These are phyloP conservation scores for Julus scanicus DNA, from an alignment of 2,888 invertebrate genomes.

Conservation along the genomic window DNA sequence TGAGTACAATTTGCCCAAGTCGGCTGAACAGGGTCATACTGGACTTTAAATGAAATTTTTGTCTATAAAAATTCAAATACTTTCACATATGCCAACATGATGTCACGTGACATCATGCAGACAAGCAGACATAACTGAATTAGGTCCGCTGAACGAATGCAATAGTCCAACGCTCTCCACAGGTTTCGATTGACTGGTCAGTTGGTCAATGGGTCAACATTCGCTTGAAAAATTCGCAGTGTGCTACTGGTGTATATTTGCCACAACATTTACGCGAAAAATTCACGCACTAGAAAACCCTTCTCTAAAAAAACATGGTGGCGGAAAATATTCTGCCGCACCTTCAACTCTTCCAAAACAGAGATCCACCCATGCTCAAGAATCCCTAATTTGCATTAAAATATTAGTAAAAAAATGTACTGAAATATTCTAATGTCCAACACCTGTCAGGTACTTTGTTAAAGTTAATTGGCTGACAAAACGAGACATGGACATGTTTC, in stretches of 20 bases:
- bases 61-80: neutral
- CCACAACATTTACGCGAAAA: neutral
- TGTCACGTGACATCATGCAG: neutral
- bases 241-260: neutral
- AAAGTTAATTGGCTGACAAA: neutral
- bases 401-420: neutral
- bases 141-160: neutral
- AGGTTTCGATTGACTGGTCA: neutral
- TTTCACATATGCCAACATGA: neutral
- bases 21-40: no score
- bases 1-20: no score
- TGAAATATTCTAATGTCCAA: neutral
- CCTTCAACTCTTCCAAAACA: neutral
- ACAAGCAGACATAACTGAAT: neutral
- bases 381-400: neutral
- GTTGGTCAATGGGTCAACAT: conserved; percentile 39
- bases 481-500: neutral
- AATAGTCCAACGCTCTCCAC: conserved; percentile 3
- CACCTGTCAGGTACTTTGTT: no score
- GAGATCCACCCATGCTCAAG: neutral
- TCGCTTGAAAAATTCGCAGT: neutral
- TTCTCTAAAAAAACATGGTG: neutral
- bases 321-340: neutral
- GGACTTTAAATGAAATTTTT: no score
- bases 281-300: conserved; percentile 4